Base-by-base conservation (phyloP, 2,113 vertebrate genomes). In the Heteronetta atricapilla region DNA sequence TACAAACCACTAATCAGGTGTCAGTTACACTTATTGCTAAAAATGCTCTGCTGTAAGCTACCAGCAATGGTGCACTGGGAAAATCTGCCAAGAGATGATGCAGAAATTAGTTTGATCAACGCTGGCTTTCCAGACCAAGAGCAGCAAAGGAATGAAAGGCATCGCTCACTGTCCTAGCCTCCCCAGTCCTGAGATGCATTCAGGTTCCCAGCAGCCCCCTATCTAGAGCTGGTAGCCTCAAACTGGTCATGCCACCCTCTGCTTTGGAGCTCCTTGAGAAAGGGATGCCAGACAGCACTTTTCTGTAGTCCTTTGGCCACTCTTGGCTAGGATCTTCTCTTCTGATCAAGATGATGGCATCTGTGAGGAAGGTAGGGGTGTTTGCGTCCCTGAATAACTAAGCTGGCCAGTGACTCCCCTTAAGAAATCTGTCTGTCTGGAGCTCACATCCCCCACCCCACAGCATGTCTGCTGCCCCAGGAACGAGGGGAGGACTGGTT, bases 21-120 rank as follows among this genome's bases (percentile, higher is more conserved):
- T 88, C 84, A 80, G 64, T 63, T 92, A 75, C 0, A 0, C 73
- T 91, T 86, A 88, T 26, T 62, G 58, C 55, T 91, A 46, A 33
- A 91, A 93, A 12, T 16, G 33, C 42, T 83, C 56, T 81, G 46
- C 82, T 90, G 59, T 64, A 83, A 88, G 91, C 86, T 88, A 91
- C 64, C 59, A 81, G 48, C 25, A 3, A 0, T 5, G 2, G 25
- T 3, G 8, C 28, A 9, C 52, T 74, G 48, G 42, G 75, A 86
- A 86, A 90, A 91, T 50, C 48, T 90, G 74, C 48, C 73, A 93
- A 26, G 48, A 70, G 48, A 60, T 40, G 38, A 55, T 25, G 86
- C 22, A 86, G 42, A 83, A 90, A 72, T 60, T 0, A 75, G 36
- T 92, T 84, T 78, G 53, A 90, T 58, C 72, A 90, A 64, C 23